A percentile compares a stretch with the other conserved stretches of the same genome.
phyloP scores from a whole-genome alignment of 2,113 vertebrate species.

The Tupaia chinensis region DNA sequence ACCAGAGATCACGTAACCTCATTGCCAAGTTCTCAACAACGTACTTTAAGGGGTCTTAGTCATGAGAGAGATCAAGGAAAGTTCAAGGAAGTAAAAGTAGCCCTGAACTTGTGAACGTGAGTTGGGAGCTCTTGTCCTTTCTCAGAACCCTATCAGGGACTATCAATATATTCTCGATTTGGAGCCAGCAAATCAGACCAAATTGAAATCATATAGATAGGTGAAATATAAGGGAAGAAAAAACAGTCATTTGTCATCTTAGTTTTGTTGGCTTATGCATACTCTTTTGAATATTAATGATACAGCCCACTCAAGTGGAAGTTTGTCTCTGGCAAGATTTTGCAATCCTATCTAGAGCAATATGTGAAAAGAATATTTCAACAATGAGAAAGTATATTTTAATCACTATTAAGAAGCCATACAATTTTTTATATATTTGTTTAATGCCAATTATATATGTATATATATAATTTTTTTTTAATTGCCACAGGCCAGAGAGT shows the following conservation, averaged over 20 bases:
- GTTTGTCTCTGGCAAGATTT: slow-evolving; percentile 27
- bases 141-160: not conserved
- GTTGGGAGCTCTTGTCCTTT: not conserved
- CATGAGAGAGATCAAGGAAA: not conserved
- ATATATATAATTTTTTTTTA: too few relatives aligned
- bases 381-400: slow-evolving; percentile 13
- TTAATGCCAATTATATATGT: not conserved
- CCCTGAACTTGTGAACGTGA: not conserved
- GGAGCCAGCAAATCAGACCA: not conserved
- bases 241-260: not conserved
- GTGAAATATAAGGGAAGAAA: not conserved
- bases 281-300: slow-evolving; percentile 5
- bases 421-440: not conserved
- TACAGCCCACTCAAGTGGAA: not conserved
- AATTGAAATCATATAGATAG: not conserved
- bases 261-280: not conserved
- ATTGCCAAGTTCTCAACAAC: not conserved
- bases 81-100: not conserved
- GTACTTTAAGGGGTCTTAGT: not conserved
- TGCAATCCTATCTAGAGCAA: slow-evolving; percentile 4
- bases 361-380: not conserved
- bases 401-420: slow-evolving; percentile 8
- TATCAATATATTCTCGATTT: not conserved
- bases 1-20: not conserved
- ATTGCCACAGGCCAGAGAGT: too few relatives aligned